A percentile compares a stretch with the other conserved stretches of the same genome.
Conservation (phyloP, 2,888 invertebrate species). For the Stenurella melanura region DNA sequence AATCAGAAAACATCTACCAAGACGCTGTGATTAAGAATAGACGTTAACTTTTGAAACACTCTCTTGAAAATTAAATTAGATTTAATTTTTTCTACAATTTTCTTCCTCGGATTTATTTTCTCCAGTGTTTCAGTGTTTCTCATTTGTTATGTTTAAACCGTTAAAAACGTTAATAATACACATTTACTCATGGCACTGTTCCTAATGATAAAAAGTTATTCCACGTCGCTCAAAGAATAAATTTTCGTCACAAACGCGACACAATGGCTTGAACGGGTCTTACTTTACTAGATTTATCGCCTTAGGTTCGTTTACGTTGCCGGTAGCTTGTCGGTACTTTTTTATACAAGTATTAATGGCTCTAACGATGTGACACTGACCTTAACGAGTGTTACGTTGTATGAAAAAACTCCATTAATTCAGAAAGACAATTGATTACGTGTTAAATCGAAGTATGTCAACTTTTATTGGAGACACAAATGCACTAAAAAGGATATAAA, state of each 20-base stretch:
- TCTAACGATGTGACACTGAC: slow-evolving; percentile 1
- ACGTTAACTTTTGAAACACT: no score
- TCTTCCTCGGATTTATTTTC: no score
- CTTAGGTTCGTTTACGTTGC: slow-evolving; percentile 5
- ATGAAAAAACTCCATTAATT: slow-evolving; percentile 13
- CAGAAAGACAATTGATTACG: not conserved
- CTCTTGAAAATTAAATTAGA: no score
- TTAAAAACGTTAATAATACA: no score
- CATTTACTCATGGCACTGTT: no score
- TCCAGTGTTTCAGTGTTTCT: no score
- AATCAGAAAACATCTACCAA: no score
- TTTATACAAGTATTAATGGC: not conserved
- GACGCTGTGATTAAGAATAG: no score
- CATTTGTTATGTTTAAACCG: no score
- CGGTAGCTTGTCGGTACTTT: slow-evolving; percentile 3
- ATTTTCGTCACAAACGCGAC: not conserved
- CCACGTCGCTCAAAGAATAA: not conserved
- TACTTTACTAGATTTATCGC: slow-evolving; percentile 10
- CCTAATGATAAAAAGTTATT: not conserved
- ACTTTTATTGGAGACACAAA: slow-evolving; percentile 7
- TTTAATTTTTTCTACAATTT: no score
- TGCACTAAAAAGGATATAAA: not conserved
- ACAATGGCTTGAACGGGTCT: slow-evolving; percentile 1
- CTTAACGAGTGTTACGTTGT: slow-evolving; percentile 10
- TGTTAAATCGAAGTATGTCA: not conserved